Evolutionary conservation across 2,888 invertebrate species (phyloP).

Genomic region (Parelbella ahira): DNA sequence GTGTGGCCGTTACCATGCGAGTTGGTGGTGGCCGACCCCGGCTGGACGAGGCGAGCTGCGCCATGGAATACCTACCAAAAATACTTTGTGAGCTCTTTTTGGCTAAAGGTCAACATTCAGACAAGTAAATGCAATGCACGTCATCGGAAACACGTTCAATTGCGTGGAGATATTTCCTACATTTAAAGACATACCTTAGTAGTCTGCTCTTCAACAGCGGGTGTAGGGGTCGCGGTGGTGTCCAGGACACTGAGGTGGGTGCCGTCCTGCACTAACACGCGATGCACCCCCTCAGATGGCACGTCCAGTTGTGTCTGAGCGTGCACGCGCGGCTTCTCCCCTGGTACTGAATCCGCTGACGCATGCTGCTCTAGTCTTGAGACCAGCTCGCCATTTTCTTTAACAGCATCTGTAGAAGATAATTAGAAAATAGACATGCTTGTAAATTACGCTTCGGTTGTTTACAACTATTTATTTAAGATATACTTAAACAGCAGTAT

Average conservation of each 20-base stretch:
- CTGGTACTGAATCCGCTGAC: constrained; percentile 54
- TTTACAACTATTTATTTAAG: too few relatives aligned
- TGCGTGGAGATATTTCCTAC: too few relatives aligned
- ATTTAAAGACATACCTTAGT: constrained; percentile 72
- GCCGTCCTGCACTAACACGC: constrained; percentile 69
- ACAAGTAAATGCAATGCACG: too few relatives aligned
- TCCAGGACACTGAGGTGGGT: constrained; percentile 56
- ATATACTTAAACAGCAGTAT: too few relatives aligned
- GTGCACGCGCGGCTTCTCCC: constrained; percentile 65
- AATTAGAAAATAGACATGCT: too few relatives aligned
- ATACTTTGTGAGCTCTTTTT: too few relatives aligned
- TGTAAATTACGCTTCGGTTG: too few relatives aligned
- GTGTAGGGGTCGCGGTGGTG: constrained; percentile 42
- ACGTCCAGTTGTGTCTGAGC: constrained; percentile 79
- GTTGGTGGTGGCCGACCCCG: constrained; percentile 51
- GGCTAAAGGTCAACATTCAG: too few relatives aligned
- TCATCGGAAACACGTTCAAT: too few relatives aligned
- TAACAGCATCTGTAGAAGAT: constrained; percentile 51
- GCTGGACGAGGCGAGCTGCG: constrained; percentile 81
- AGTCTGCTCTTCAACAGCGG: constrained; percentile 57
- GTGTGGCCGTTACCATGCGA: constrained; percentile 56
- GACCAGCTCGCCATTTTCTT: constrained; percentile 61
- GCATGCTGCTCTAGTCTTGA: constrained; percentile 66
- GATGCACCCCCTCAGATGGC: constrained; percentile 79
- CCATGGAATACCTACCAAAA: constrained; percentile 79